These are phyloP conservation scores for Manduca sexta DNA, from an alignment of 1,140 invertebrate species.

Conservation along the genomic window DNA sequence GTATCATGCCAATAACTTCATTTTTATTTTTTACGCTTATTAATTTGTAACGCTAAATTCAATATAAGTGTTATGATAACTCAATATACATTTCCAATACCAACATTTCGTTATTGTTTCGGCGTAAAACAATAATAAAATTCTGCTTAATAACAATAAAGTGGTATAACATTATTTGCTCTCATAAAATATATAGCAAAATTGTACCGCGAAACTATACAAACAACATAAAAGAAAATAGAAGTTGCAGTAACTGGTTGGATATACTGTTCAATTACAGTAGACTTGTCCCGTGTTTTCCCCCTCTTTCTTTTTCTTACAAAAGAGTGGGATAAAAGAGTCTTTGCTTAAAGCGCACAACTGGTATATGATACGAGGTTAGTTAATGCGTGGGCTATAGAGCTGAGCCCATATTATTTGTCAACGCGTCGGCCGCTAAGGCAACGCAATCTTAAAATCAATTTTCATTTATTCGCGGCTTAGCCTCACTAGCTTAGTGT, in stretches of 20 bases:
- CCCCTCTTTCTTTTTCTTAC: neutral
- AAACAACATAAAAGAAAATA: conserved; percentile 10
- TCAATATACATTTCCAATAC: no score
- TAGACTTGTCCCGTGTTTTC: neutral
- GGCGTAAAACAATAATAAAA: no score
- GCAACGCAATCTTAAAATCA: conserved; percentile 67
- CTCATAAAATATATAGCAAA: neutral
- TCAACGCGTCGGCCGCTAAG: conserved; percentile 39
- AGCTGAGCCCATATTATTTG: conserved; percentile 55
- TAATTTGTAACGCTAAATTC: no score
- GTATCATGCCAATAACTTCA: no score
- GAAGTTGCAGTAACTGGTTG: neutral
- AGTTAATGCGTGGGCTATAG: conserved; percentile 24
- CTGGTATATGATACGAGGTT: conserved; percentile 11
- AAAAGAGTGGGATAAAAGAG: conserved; percentile 5
- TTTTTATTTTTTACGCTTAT: no score
- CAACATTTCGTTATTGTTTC: no score
- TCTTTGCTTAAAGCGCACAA: neutral
- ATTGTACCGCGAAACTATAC: conserved; percentile 5
- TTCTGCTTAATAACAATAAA: no score
- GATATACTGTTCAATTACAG: neutral
- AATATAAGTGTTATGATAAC: no score
- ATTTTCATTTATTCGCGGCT: conserved; percentile 72
- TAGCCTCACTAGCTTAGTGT: conserved; percentile 50
- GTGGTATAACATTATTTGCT: no score